Evolutionary conservation across 2,113 vertebrate genomes (phyloP), one percentile per base, ranked within the genome.

Genomic region (Climacteris rufus): DNA sequence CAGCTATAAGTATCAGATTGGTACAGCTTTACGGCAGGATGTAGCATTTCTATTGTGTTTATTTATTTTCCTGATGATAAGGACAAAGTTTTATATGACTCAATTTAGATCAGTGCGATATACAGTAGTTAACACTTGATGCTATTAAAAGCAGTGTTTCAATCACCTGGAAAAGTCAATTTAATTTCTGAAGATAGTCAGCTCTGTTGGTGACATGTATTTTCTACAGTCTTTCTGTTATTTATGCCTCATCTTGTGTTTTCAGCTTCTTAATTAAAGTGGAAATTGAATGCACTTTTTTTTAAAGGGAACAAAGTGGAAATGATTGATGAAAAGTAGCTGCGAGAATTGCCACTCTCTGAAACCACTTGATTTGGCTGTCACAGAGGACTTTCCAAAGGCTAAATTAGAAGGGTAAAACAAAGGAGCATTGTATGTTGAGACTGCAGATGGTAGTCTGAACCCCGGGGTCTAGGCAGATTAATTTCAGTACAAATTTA

Each of bases 211-310:
- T 54, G 60, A 75, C 33, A 16, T 2, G 10, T 33, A 69, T 85
- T 96, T 97, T 85, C 60, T 78, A 45, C 37, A 82, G 44, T 64
- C n/a, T 52, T 93, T 61, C 11, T 50, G 8, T 56, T 89, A 76
- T 86, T 94, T 97, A 84, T 91, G 75, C 54, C 79, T 91, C 52
- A 44, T 64, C 11, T 17, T 61, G 40, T 66, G 66, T 90, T 96
- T 90, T 89, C 92, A 92, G 64, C 30, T 89, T 87, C 80, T 96
- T 89, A 85, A 94, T 97, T 97, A 96, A 94, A 90, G 75, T 42
- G 42, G 57, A 90, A 90, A 96, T 71, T 68, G 84, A 95, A 91
- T 63, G 30, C 39, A 82, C 65, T 96, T 70, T 66, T 42, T 88
- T 96, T 77, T 28, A 83, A 95, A 83, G 44, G 40, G 69, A 92